Evolutionary conservation across 2,888 invertebrate genomes (phyloP), one percentile per base, ranked within the genome.

Genomic region (Bugula neritina): DNA sequence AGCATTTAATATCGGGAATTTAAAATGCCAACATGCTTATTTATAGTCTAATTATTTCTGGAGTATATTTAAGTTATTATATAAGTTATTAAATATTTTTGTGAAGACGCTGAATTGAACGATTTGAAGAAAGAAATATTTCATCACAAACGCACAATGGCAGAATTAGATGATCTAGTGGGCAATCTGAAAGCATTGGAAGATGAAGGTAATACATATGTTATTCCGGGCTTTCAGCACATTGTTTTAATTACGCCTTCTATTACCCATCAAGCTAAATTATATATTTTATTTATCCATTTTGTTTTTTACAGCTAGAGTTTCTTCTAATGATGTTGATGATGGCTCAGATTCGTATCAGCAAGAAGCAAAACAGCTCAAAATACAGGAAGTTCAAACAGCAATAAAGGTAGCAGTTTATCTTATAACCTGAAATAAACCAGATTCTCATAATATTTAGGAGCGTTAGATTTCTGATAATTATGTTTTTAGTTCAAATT

Each of bases 101-200:
- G 27, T 63, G 21, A 13, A 63, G 63, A 21, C 5, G 63, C 27
- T 5, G 63, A 63, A 31, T n/a, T 63, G 17, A 2, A 63, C 5
- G 63, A 63, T 13, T n/a, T 63, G 27, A 63, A 63, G 27, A n/a
- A 21, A 13, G 63, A 63, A 34, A 63, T 63, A 31, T 27, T 31
- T 34, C 63, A 63, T 63, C 63, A 63, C 34, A 27, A 34, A 10
- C 17, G 27, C 10, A 63, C 27, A 31, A 63, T 63, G 63, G 63
- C 63, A 25, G 63, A 63, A n/a, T 31, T 63, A 13, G 63, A 63
- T 63, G 63, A 21, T 2, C 31, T 63, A 3, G 29, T 63, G 27
- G 63, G 31, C 29, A 63, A 63, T 25, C 27, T 25, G 10, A 25
- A 21, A 31, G 27, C 63, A 13, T 10, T 63, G 34, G 63, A 63